Evolutionary conservation across 2,888 invertebrate genomes (phyloP), one percentile per base, ranked within the genome.

Genomic region (Scelioninae gen. 1): DNA sequence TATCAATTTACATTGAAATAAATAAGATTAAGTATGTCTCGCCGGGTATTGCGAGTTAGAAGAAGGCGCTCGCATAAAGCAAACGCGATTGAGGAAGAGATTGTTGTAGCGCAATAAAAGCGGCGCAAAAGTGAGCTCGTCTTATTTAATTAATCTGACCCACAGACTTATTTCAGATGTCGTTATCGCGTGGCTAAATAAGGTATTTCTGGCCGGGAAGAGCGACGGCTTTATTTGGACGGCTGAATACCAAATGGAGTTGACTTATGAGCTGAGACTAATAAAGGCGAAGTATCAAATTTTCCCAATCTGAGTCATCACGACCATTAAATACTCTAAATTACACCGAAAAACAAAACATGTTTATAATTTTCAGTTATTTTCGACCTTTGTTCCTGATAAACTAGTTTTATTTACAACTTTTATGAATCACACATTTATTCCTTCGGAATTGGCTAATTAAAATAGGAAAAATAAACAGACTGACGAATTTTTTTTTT

Each of bases 131-230:
- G 45, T n/a, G 40, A 38, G 66, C 66, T 76, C 51, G 71, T 72
- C 55, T 76, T 58, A 58, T 66, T 76, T 63, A 66, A 76, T 76
- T 65, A 66, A 76, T 66, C 75, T 76, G 75, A 76, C 75, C 75
- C 66, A 66, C 66, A 58, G 66, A 76, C 65, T 40, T 76, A 66
- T 58, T 76, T 66, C 56, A 47, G 56, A 49, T 10, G 53, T 23
- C 38, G 43, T 51, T 72, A 15, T 43, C 15, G 15, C 31, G 55
- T 1, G 23, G 56, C 45, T 45, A 38, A 71, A 71, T 16, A 49
- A 71, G 49, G 49, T 23, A 31, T 58, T 49, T 38, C 34, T 32
- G 55, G 40, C 32, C 13, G 5, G 32, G n/a, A n/a, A n/a, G n/a
- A n/a, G n/a, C n/a, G n/a, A n/a, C n/a, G n/a, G 11, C 63, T 63